phyloP scores from a whole-genome alignment of 2,797 vertebrate species.

The Eulemur mongoz region DNA sequence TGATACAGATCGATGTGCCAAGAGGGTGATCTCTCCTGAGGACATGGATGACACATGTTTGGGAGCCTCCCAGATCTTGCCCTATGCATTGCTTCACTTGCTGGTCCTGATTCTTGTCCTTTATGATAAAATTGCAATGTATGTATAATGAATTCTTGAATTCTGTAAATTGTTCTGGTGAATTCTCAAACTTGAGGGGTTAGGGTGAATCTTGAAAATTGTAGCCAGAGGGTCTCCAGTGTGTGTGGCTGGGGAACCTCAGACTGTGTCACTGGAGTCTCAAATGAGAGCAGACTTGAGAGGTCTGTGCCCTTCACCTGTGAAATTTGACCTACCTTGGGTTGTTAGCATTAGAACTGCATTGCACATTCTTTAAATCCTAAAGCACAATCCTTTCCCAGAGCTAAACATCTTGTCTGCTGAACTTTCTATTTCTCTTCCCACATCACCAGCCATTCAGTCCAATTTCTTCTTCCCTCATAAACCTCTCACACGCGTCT shows the following conservation, averaged over 20 bases:
- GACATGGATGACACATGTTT: neutral
- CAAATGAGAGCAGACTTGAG: neutral
- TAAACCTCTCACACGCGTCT: neutral
- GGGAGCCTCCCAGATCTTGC: neutral
- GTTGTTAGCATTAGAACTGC: neutral
- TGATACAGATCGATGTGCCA: neutral
- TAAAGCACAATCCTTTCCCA: neutral
- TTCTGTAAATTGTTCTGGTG: neutral
- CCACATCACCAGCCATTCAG: neutral
- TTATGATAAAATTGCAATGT: neutral
- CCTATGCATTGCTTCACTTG: neutral
- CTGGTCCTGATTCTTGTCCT: neutral
- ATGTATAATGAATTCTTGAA: neutral
- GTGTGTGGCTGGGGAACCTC: neutral
- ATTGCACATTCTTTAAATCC: neutral
- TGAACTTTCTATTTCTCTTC: neutral
- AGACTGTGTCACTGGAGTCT: neutral
- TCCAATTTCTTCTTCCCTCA: neutral
- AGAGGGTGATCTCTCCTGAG: neutral
- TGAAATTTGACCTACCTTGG: neutral
- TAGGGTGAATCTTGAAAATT: neutral
- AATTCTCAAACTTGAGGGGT: neutral
- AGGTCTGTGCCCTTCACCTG: too few species aligned
- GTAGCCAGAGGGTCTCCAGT: neutral
- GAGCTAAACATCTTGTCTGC: neutral